Conservation (phyloP, 1,140 invertebrate species). For the Tetraneura akinire region DNA sequence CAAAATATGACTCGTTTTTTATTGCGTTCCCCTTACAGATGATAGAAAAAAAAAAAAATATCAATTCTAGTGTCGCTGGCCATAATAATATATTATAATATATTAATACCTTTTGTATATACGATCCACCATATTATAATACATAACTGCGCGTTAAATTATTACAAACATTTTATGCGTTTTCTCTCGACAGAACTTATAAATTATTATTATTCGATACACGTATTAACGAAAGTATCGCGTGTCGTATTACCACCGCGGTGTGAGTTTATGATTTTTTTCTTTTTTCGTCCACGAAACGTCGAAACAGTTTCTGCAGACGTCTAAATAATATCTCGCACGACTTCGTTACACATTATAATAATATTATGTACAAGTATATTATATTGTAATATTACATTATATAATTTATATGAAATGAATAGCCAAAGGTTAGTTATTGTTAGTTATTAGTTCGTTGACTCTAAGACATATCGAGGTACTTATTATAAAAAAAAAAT, state of each 20-base stretch:
- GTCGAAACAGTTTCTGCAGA: no score
- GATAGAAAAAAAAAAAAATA: not conserved
- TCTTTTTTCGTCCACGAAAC: conserved; percentile 7
- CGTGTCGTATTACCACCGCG: conserved; percentile 27
- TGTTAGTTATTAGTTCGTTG: no score
- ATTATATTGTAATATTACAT: no score
- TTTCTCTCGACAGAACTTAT: not conserved
- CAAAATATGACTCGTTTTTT: no score
- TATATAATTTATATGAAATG: no score
- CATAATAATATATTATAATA: not conserved
- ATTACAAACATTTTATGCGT: conserved; percentile 8
- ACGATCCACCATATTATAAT: not conserved
- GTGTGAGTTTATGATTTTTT: conserved; percentile 11
- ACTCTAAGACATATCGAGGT: no score
- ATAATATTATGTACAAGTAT: no score
- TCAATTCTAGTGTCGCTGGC: not conserved
- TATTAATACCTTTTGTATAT: not conserved
- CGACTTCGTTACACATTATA: no score
- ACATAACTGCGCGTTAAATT: not conserved
- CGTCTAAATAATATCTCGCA: no score
- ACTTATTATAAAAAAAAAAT: no score
- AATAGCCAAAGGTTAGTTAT: no score
- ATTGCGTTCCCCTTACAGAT: no score
- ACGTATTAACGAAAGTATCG: not conserved
- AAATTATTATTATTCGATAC: not conserved